Evolutionary conservation across 2,797 vertebrate genomes (phyloP).

Genomic region (Tapera naevia): DNA sequence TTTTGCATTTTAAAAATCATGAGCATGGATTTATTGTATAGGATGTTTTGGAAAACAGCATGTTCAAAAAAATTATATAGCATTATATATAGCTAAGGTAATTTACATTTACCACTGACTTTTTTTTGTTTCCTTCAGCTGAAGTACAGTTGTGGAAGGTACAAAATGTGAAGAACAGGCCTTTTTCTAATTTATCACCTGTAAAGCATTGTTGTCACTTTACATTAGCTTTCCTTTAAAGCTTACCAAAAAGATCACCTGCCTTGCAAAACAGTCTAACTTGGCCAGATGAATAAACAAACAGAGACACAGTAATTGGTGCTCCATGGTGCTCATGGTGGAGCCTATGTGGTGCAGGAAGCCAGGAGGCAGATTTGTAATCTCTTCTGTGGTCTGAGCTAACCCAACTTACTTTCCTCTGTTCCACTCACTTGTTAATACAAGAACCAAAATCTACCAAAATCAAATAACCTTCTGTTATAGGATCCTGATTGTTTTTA

Average conservation of each 20-base stretch:
- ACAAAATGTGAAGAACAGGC: background rate
- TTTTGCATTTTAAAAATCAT: conserved; percentile 30
- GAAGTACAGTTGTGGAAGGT: background rate
- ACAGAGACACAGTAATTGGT: background rate
- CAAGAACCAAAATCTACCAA: background rate
- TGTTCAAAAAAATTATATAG: background rate
- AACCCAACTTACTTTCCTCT: background rate
- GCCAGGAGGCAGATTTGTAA: background rate
- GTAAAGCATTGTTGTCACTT: background rate
- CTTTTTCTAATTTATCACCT: background rate
- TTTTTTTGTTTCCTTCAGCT: background rate
- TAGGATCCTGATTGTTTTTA: conserved; percentile 1
- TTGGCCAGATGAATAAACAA: background rate
- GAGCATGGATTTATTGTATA: background rate
- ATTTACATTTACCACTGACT: background rate
- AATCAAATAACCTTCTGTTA: background rate
- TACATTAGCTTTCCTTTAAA: background rate
- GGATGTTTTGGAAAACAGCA: conserved; percentile 24
- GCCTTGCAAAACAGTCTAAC: background rate
- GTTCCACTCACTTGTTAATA: background rate
- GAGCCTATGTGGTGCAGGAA: background rate
- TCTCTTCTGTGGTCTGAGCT: background rate
- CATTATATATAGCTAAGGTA: background rate
- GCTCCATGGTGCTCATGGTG: background rate
- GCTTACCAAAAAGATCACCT: background rate